A percentile compares a stretch with the other conserved stretches of the same genome.
Evolutionary conservation across 2,888 invertebrate species (phyloP).

Genomic region (Amiota minor): DNA sequence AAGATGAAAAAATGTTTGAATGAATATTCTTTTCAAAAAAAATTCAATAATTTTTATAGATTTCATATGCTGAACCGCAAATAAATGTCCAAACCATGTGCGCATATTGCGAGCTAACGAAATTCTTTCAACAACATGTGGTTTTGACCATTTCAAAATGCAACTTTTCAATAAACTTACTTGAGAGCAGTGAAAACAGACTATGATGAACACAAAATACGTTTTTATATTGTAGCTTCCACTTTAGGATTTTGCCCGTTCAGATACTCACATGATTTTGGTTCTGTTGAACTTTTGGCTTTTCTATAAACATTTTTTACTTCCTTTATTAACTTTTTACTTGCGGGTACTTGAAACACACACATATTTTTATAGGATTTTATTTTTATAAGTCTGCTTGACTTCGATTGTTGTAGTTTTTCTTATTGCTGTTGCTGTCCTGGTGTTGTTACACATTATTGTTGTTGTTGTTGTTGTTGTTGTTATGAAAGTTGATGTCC

Average conservation of each 20-base stretch:
- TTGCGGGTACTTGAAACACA: slow-evolving; percentile 7
- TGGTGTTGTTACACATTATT: not conserved
- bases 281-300: not conserved
- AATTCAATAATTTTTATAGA: too few relatives aligned
- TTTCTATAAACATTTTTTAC: not conserved
- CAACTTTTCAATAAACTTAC: slow-evolving; percentile 1
- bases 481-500: slow-evolving; percentile 9
- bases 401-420: not conserved
- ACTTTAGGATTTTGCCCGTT: not conserved
- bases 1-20: too few relatives aligned
- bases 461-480: not conserved
- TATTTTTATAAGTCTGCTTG: not conserved
- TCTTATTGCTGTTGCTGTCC: not conserved
- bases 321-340: slow-evolving; percentile 23
- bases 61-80: slow-evolving; percentile 11
- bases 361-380: not conserved
- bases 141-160: slow-evolving; percentile 6
- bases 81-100: slow-evolving; percentile 1
- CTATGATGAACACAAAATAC: not conserved
- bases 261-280: not conserved
- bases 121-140: slow-evolving; percentile 20
- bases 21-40: too few relatives aligned
- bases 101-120: not conserved
- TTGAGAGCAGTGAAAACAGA: not conserved
- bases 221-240: not conserved